Conservation (phyloP, 2,113 vertebrate species). For the Crocuta crocuta region DNA sequence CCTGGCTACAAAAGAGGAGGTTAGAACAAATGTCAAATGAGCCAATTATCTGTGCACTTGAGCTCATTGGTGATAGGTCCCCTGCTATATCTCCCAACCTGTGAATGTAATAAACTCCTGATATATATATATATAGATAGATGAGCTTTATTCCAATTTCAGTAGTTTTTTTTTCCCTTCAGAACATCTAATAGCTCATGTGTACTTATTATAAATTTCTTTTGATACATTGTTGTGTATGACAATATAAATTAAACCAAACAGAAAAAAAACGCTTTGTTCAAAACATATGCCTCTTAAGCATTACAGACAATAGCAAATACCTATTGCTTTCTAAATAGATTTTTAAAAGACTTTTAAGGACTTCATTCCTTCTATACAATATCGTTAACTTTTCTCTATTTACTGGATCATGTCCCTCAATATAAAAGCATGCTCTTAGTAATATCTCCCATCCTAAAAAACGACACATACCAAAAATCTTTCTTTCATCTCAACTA, state of each 20-base stretch:
- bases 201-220: not conserved
- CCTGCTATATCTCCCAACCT: not conserved
- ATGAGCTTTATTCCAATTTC: slow-evolving; percentile 14
- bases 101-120: not conserved
- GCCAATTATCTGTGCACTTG: not conserved
- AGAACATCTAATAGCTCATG: not conserved
- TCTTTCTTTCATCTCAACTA: not conserved
- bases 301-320: not conserved
- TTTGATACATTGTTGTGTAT: not conserved
- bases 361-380: not conserved
- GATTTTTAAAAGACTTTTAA: not conserved
- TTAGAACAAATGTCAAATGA: slow-evolving; percentile 1
- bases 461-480: not conserved
- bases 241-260: slow-evolving; percentile 9
- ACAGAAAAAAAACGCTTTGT: not conserved
- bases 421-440: not conserved
- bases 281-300: not conserved
- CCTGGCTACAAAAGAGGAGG: not conserved
- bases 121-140: not conserved
- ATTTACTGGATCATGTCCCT: not conserved
- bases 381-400: not conserved
- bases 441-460: not conserved
- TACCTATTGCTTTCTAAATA: not conserved
- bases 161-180: not conserved
- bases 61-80: not conserved